Percentiles rank a stretch among this genome's conserved stretches.
These are phyloP conservation scores for Trachelus tabidus DNA, from an alignment of 2,888 invertebrate species.

Conservation along the genomic window DNA sequence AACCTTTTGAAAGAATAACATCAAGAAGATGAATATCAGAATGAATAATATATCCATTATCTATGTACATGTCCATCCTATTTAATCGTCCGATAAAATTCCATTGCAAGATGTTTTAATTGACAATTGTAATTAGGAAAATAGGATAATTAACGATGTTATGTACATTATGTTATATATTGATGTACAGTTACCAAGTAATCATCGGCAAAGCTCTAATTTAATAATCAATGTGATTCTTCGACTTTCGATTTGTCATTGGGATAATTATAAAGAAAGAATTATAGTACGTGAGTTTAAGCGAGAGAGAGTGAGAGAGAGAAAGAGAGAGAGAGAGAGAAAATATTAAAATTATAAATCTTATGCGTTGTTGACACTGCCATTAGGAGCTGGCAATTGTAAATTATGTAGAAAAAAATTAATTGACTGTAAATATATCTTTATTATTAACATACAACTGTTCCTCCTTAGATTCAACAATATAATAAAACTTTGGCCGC, in stretches of 20 bases:
- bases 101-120: constrained; percentile 52
- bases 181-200: constrained; percentile 63
- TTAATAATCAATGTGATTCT: constrained; percentile 50
- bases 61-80: constrained; percentile 55
- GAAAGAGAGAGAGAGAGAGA: constrained; percentile 23
- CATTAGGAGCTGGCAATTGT: constrained; percentile 61
- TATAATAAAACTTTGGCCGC: not conserved
- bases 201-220: constrained; percentile 59
- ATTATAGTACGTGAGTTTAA: constrained; percentile 36
- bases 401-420: constrained; percentile 62
- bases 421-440: constrained; percentile 64
- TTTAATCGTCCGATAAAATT: constrained; percentile 59
- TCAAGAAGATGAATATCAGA: not conserved
- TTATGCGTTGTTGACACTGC: constrained; percentile 61
- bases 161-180: constrained; percentile 63
- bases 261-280: constrained; percentile 12
- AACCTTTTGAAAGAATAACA: not conserved
- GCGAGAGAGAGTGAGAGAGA: constrained; percentile 11
- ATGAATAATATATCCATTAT: constrained; percentile 40
- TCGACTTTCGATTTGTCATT: constrained; percentile 19
- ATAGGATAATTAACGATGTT: constrained; percentile 52
- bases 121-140: constrained; percentile 58
- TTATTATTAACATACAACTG: constrained; percentile 61
- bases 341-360: constrained; percentile 27
- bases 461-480: constrained; percentile 34